These are phyloP conservation scores for Asteroscopus sphinx DNA, from an alignment of 2,888 invertebrate genomes.

Conservation along the genomic window DNA sequence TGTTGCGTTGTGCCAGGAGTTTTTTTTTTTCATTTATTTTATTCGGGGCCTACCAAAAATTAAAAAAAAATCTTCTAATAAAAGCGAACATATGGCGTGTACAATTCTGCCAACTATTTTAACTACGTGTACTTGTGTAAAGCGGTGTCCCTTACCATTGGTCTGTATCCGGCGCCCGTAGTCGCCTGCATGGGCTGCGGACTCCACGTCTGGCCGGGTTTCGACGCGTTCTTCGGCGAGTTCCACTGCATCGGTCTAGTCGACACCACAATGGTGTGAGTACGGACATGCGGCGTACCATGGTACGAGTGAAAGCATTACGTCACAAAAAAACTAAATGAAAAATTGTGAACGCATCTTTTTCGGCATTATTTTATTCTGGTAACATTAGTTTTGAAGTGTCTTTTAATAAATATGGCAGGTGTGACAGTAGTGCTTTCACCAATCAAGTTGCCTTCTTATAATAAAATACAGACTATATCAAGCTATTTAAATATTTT, in stretches of 20 bases:
- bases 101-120: constrained; percentile 31
- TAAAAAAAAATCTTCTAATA: background rate
- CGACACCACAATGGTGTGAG: constrained; percentile 65
- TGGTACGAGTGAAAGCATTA: constrained; percentile 51
- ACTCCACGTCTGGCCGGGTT: constrained; percentile 94
- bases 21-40: background rate
- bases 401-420: background rate
- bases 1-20: background rate
- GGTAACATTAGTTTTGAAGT: constrained; percentile 9
- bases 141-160: constrained; percentile 92
- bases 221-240: constrained; percentile 96
- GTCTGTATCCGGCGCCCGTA: constrained; percentile 95
- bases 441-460: constrained; percentile 45
- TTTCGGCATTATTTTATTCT: background rate
- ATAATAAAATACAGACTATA: background rate
- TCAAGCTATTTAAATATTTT: background rate
- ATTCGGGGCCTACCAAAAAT: background rate
- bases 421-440: constrained; percentile 44
- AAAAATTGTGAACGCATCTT: constrained; percentile 7
- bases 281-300: constrained; percentile 56
- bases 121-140: constrained; percentile 27
- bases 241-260: constrained; percentile 96
- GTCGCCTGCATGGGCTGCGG: constrained; percentile 97
- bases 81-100: constrained; percentile 44
- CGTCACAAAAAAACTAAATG: constrained; percentile 3